Percentiles rank a stretch among this genome's conserved stretches.
phyloP scores from a whole-genome alignment of 2,888 invertebrate genomes.

The Perdita meconis region DNA sequence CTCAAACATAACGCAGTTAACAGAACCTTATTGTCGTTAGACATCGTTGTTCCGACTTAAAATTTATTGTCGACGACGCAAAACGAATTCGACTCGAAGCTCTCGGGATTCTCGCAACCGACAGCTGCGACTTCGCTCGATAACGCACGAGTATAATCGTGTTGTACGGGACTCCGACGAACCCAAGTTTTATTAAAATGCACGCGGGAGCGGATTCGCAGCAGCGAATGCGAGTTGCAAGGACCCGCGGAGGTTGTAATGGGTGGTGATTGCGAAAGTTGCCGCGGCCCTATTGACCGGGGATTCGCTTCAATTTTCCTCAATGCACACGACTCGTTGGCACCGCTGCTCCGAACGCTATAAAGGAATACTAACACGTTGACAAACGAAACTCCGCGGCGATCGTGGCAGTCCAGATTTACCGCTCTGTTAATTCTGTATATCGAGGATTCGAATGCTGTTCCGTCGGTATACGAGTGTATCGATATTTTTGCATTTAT shows the following conservation, averaged over 20 bases:
- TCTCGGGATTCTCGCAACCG: background rate
- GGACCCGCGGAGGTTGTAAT: background rate
- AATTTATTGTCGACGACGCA: background rate
- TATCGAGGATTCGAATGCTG: too few species aligned
- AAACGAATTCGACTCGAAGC: background rate
- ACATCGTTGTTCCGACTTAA: background rate
- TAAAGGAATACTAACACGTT: too few species aligned
- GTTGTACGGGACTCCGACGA: background rate
- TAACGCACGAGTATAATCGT: too few species aligned
- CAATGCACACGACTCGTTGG: background rate
- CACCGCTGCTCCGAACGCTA: background rate
- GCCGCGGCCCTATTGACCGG: background rate
- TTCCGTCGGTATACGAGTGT: too few species aligned
- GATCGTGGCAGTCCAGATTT: too few species aligned
- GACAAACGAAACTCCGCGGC: too few species aligned
- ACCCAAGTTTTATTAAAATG: constrained; percentile 2
- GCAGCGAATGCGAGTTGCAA: too few species aligned
- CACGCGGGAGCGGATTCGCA: background rate
- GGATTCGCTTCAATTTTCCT: background rate
- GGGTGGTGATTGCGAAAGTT: background rate
- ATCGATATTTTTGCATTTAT: too few species aligned
- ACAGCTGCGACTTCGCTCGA: background rate
- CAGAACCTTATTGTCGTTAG: background rate
- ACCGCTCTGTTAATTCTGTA: too few species aligned
- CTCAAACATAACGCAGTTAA: background rate